Evolutionary conservation across 23 tunicate genomes (phyloP).

Genomic region (Halocynthia aurantium): DNA sequence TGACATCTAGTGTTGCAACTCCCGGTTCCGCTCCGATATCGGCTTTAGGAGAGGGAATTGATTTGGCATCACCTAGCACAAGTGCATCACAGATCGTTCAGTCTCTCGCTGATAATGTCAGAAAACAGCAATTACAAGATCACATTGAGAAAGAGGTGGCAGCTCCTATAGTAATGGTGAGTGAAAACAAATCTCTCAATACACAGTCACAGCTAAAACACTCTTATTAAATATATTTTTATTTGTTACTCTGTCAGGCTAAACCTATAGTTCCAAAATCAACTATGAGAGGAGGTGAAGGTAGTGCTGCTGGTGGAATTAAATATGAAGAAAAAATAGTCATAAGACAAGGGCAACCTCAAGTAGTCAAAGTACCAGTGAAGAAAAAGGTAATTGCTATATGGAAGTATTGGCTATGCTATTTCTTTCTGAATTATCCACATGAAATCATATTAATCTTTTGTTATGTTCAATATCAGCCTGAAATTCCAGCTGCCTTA

Average conservation of each 20-base stretch:
- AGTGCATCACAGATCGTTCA: slow-evolving; percentile 86
- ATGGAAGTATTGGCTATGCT: neutral
- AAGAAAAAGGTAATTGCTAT: slow-evolving; percentile 18
- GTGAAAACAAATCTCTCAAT: neutral
- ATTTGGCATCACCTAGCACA: slow-evolving; percentile 52
- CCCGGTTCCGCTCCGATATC: neutral
- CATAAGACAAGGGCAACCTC: slow-evolving; percentile 91
- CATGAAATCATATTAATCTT: neutral
- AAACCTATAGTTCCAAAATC: neutral
- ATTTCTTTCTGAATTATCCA: neutral
- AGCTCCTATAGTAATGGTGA: neutral
- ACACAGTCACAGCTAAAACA: no score
- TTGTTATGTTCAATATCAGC: slow-evolving; percentile 31
- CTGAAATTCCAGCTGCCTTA: slow-evolving; percentile 87
- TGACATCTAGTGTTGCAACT: slow-evolving; percentile 15
- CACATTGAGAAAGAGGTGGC: neutral
- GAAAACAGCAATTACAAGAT: slow-evolving; percentile 43
- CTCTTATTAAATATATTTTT: neutral
- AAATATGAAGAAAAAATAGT: slow-evolving; percentile 81
- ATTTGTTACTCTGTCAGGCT: neutral
- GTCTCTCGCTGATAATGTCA: slow-evolving; percentile 67
- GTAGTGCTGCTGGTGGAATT: neutral
- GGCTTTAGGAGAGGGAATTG: slow-evolving; percentile 9
- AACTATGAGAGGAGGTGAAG: slow-evolving; percentile 1
- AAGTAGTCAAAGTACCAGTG: slow-evolving; percentile 84